Conservation (phyloP, 2,113 vertebrate genomes). For the Theristicus caerulescens region DNA sequence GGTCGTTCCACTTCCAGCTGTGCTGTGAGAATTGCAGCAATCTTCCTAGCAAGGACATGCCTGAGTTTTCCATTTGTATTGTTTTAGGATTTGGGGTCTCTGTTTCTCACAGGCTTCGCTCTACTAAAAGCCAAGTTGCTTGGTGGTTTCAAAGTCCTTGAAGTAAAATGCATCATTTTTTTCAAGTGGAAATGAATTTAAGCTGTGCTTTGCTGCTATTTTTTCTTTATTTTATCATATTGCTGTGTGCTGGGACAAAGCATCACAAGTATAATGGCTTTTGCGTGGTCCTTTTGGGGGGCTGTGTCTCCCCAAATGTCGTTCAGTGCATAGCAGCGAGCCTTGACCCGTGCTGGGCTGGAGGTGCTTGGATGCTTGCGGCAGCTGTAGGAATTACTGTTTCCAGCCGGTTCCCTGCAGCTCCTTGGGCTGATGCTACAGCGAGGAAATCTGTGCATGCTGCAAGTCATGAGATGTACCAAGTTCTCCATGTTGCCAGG, state of each 20-base stretch:
- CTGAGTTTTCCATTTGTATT: background rate
- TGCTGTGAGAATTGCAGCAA: background rate
- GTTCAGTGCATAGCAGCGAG: background rate
- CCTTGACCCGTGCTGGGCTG: background rate
- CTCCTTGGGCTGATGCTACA: background rate
- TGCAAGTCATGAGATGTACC: conserved; percentile 24
- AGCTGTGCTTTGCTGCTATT: background rate
- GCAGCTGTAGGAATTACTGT: background rate
- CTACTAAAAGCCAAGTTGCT: background rate
- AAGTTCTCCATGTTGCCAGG: conserved; percentile 44
- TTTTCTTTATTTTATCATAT: background rate
- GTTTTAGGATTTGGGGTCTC: background rate
- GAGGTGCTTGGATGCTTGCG: background rate
- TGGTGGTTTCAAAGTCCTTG: background rate
- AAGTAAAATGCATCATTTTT: background rate
- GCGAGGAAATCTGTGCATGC: background rate
- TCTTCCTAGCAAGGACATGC: background rate
- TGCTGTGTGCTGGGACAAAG: background rate
- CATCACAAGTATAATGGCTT: background rate
- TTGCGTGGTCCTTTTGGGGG: background rate
- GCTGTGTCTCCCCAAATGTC: background rate
- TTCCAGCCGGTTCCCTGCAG: background rate
- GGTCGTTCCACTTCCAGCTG: background rate
- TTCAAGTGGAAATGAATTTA: background rate
- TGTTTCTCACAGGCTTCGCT: background rate